phyloP scores from a whole-genome alignment of 2,113 vertebrate genomes.

The Plecturocebus donacophilus region DNA sequence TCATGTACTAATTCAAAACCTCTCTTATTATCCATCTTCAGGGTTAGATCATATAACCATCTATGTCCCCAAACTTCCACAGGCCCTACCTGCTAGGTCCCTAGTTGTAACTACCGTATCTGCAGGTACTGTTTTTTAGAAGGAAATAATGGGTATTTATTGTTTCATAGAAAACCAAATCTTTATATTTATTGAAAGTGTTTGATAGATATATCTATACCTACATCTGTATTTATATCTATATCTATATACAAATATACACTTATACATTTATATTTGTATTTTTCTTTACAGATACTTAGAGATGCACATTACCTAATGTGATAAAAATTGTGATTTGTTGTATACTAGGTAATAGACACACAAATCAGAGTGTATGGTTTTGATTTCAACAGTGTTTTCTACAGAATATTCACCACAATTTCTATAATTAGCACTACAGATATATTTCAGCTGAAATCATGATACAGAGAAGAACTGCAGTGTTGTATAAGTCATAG shows the following conservation, averaged over 20 bases:
- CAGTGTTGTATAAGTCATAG: neutral
- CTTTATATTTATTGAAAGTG: neutral
- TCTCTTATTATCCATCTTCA: neutral
- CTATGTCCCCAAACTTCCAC: neutral
- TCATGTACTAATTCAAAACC: neutral
- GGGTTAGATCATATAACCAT: neutral
- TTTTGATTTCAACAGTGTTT: neutral
- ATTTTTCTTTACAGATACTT: neutral
- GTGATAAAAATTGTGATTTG: neutral
- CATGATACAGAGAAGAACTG: neutral
- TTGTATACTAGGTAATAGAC: neutral
- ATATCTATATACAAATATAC: neutral
- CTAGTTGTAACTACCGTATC: neutral
- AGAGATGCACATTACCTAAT: neutral
- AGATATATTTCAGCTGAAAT: slow-evolving; percentile 30
- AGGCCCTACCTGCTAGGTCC: rapidly evolving
- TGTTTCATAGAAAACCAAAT: neutral
- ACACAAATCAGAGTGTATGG: neutral
- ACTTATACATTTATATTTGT: neutral
- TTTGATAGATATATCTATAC: neutral
- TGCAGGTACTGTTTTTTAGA: neutral
- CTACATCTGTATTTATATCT: neutral
- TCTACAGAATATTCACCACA: neutral
- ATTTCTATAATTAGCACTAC: slow-evolving; percentile 12
- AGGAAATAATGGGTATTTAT: neutral